These are phyloP conservation scores for Arion vulgaris DNA, from an alignment of 1,140 invertebrate genomes.

Conservation along the genomic window DNA sequence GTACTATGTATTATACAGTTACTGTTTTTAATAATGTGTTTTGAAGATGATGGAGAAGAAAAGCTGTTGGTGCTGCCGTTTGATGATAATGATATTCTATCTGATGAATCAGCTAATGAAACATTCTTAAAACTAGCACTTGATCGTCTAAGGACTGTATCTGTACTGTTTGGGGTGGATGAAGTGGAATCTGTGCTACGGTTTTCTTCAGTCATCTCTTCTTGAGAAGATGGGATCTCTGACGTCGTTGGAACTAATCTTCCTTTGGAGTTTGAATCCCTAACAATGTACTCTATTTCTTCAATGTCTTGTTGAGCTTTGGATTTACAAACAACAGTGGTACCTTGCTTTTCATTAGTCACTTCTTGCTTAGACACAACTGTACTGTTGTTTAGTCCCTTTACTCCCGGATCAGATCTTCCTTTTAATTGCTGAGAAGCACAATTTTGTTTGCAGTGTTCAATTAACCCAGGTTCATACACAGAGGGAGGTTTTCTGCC, in stretches of 20 bases:
- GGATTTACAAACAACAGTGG: slow-evolving; percentile 57
- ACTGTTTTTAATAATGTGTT: not conserved
- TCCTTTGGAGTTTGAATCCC: slow-evolving; percentile 38
- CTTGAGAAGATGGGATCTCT: not conserved
- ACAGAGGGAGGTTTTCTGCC: slow-evolving; percentile 42
- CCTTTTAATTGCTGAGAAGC: slow-evolving; percentile 29
- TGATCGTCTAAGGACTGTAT: not conserved
- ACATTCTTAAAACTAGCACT: not conserved
- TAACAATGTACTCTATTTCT: slow-evolving; percentile 45
- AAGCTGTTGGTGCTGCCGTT: too few species aligned
- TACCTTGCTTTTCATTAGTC: slow-evolving; percentile 52
- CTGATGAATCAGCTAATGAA: not conserved
- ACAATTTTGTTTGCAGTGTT: slow-evolving; percentile 41
- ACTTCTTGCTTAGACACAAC: slow-evolving; percentile 58
- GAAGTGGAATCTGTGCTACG: not conserved
- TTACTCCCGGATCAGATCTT: slow-evolving; percentile 34
- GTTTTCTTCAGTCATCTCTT: slow-evolving; percentile 7
- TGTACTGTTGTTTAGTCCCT: slow-evolving; percentile 55
- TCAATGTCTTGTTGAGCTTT: slow-evolving; percentile 44
- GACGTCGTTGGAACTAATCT: not conserved
- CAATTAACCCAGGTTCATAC: slow-evolving; percentile 43
- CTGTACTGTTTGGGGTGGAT: not conserved
- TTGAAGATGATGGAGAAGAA: not conserved
- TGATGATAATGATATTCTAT: not conserved
- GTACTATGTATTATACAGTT: not conserved